These are phyloP conservation scores for Listronotus oregonensis DNA, from an alignment of 1,140 invertebrate genomes.

Conservation along the genomic window DNA sequence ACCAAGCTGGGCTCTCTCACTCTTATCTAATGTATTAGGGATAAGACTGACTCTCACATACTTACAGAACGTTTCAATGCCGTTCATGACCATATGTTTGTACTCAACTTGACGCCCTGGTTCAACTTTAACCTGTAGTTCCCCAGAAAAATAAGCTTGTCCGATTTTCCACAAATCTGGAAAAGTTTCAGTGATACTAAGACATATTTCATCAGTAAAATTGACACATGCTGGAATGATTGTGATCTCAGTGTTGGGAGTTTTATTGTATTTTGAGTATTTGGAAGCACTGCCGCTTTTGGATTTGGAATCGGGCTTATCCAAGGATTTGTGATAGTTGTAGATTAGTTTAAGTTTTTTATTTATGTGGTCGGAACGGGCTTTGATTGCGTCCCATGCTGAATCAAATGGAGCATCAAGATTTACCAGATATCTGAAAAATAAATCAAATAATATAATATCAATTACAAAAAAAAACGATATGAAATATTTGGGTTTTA, in stretches of 20 bases:
- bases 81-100: conserved; percentile 71
- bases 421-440: conserved; percentile 67
- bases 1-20: conserved; percentile 52
- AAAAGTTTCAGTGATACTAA: conserved; percentile 70
- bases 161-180: conserved; percentile 89
- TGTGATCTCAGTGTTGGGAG: conserved; percentile 47
- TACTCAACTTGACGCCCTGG: conserved; percentile 69
- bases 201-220: conserved; percentile 76
- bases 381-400: conserved; percentile 90
- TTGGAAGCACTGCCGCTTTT: conserved; percentile 42
- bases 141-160: conserved; percentile 86
- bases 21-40: conserved; percentile 61
- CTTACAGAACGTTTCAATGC: conserved; percentile 69
- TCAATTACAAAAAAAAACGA: no score
- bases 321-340: conserved; percentile 61
- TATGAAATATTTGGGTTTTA: no score
- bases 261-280: conserved; percentile 49
- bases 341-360: conserved; percentile 67
- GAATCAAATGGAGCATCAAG: conserved; percentile 82
- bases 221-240: conserved; percentile 63
- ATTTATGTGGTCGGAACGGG: conserved; percentile 76
- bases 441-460: no score
- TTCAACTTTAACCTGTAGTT: conserved; percentile 65
- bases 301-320: conserved; percentile 48
- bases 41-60: conserved; percentile 69